Base-by-base conservation (phyloP, 2,888 invertebrate genomes). In the Parnassius orleans region DNA sequence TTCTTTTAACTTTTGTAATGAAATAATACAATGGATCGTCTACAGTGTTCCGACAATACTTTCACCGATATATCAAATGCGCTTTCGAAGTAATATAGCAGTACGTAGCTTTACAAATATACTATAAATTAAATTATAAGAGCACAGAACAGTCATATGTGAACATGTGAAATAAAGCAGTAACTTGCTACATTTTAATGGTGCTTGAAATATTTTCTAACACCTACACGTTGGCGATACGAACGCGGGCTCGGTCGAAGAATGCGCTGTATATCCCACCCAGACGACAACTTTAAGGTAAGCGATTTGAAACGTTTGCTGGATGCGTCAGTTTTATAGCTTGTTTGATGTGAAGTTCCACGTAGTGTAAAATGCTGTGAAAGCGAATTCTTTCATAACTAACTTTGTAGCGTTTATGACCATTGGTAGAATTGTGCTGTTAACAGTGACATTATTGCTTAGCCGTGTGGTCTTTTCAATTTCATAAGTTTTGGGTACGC, bases 271-370 rank as follows among this genome's bases (percentile, higher is more conserved):
- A 67, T 65, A 68, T 70, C 68, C 75, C 73, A 77, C 69, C 72
- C 72, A 72, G 68, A 63, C 70, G 63, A 68, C 72, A 46, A 46
- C 46, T 73, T 68, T 69, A 72, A n/a, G n/a, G n/a, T n/a, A n/a
- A 71, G 69, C 68, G 66, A 72, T 72, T 73, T 68, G 65, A 74
- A 69, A 68, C 71, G 65, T 67, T 70, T 69, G 67, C 70, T 73
- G 65, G 70, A 73, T 63, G 67, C 65, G 70, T 72, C 69, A 70
- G 66, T 77, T 80, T 79, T 78, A 77, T 78, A 69, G 68, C 76
- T 70, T 71, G 75, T 74, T 75, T 71, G 74, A 72, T 70, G 68
- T 68, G 70, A 69, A 64, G 63, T 63, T 63, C 63, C 63, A 52
- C 56, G 63, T 63, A 63, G 59, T 43, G 55, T 52, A 55, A 54